A percentile compares a stretch with the other conserved stretches of the same genome.
Conservation (phyloP, 2,113 vertebrate genomes). For the Cynocephalus volans region DNA sequence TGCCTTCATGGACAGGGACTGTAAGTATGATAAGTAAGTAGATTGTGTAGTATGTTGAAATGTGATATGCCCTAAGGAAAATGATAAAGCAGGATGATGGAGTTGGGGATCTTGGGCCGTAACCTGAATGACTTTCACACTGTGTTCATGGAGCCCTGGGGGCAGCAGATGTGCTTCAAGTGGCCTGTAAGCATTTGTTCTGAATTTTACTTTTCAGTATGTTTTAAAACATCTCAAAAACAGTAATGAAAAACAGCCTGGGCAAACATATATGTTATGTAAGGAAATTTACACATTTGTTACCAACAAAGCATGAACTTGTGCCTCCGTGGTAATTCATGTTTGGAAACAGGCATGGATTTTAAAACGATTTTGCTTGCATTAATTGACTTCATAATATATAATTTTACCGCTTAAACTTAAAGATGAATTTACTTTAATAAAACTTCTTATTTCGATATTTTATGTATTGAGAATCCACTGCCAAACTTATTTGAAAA, state of each 20-base stretch:
- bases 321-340: accelerated
- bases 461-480: background rate
- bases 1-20: background rate
- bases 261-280: background rate
- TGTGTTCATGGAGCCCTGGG: background rate
- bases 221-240: background rate
- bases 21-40: background rate
- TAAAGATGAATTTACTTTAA: background rate
- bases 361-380: background rate
- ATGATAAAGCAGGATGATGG: background rate
- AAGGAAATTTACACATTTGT: background rate
- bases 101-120: background rate
- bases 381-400: background rate
- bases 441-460: background rate
- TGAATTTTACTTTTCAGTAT: background rate
- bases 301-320: background rate
- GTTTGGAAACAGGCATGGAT: slow-evolving; percentile 25
- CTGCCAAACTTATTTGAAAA: slow-evolving; percentile 18
- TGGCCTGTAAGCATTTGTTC: background rate
- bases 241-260: background rate
- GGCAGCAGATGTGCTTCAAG: background rate
- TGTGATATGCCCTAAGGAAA: background rate
- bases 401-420: background rate
- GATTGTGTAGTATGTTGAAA: background rate
- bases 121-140: background rate